phyloP scores from a whole-genome alignment of 2,888 invertebrate genomes.

The Caenorhabditis japonica region DNA sequence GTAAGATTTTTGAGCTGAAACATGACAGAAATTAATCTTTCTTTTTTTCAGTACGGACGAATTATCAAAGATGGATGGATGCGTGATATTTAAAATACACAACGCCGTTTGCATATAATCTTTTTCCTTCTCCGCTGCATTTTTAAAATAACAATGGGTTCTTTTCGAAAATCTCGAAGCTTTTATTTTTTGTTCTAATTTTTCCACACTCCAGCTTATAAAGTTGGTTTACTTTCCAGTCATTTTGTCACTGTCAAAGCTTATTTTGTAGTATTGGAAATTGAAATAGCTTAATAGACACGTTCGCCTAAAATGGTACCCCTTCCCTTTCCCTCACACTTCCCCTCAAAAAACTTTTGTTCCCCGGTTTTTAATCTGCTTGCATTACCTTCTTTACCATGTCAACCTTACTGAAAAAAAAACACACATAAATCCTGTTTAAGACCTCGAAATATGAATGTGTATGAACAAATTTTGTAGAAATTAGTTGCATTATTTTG shows the following conservation, averaged over 20 bases:
- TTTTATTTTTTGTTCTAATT: slow-evolving; percentile 1
- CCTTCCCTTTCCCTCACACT: not conserved
- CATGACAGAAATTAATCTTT: not conserved
- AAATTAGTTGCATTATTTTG: slow-evolving; percentile 12
- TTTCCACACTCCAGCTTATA: slow-evolving; percentile 17
- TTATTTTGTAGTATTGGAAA: too few species aligned
- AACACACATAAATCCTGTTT: not conserved
- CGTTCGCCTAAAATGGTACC: slow-evolving; percentile 24
- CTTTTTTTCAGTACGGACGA: slow-evolving; percentile 70
- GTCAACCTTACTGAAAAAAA: slow-evolving; percentile 20
- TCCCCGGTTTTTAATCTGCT: slow-evolving; percentile 35
- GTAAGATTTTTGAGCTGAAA: too few species aligned
- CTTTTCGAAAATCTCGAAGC: slow-evolving; percentile 46
- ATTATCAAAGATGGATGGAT: slow-evolving; percentile 71
- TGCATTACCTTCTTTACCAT: slow-evolving; percentile 30
- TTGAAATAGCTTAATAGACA: slow-evolving; percentile 42
- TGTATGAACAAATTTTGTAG: slow-evolving; percentile 32
- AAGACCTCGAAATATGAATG: slow-evolving; percentile 10
- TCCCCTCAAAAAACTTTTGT: slow-evolving; percentile 14
- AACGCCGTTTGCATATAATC: not conserved
- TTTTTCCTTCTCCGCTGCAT: slow-evolving; percentile 32
- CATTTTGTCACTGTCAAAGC: slow-evolving; percentile 9
- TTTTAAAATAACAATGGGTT: slow-evolving; percentile 54
- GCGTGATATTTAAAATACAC: slow-evolving; percentile 49
- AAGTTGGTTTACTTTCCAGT: slow-evolving; percentile 13